These are phyloP conservation scores for Scaptomyza tumidula DNA, from an alignment of 2,888 invertebrate genomes.

Conservation along the genomic window DNA sequence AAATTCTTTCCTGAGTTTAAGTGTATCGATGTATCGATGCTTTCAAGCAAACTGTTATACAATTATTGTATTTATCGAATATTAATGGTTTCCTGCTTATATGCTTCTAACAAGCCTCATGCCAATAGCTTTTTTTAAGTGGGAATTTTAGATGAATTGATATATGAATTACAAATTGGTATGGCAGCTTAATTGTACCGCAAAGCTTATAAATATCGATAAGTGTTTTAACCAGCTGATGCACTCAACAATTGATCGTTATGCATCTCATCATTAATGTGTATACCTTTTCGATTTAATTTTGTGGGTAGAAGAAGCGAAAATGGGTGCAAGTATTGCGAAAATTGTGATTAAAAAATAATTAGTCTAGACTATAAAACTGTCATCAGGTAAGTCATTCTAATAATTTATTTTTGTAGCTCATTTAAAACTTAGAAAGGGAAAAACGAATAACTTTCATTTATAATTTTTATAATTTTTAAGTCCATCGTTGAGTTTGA, in stretches of 20 bases:
- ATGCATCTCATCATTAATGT: not conserved
- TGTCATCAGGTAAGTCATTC: not conserved
- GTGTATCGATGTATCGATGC: conserved; percentile 14
- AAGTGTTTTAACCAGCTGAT: not conserved
- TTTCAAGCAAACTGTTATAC: not conserved
- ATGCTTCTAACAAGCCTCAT: not conserved
- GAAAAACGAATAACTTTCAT: not conserved
- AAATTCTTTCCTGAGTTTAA: not conserved
- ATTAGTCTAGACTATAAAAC: not conserved
- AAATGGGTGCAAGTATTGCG: not conserved
- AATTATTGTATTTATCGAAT: not conserved
- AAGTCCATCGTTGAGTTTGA: not conserved
- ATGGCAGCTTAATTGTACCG: not conserved
- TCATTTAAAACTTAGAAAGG: not conserved
- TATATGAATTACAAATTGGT: not conserved
- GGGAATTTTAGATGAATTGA: not conserved
- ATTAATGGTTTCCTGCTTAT: not conserved
- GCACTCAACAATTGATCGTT: not conserved
- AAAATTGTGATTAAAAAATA: conserved; percentile 4
- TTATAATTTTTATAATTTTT: not conserved
- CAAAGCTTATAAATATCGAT: conserved; percentile 10
- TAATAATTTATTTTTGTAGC: not conserved
- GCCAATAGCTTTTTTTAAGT: not conserved
- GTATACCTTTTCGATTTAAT: not conserved
- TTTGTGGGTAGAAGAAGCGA: not conserved